These are phyloP conservation scores for Germaria angustata DNA, from an alignment of 2,888 invertebrate species.

Conservation along the genomic window DNA sequence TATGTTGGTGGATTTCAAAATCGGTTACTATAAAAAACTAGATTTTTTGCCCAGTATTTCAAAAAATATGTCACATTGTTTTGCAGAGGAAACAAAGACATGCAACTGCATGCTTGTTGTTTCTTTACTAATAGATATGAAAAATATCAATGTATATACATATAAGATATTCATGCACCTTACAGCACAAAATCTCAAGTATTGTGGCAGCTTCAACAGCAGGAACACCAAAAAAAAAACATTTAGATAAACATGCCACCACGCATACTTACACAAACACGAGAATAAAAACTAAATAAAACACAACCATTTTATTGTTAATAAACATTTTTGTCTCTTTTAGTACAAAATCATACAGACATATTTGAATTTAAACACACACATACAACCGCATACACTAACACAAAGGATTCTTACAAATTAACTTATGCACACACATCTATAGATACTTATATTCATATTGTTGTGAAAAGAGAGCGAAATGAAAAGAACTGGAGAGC, in stretches of 20 bases:
- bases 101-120: too few species aligned
- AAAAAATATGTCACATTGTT: too few species aligned
- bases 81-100: too few species aligned
- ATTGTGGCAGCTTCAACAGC: slow-evolving; percentile 43
- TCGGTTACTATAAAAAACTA: too few species aligned
- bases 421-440: background rate
- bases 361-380: slow-evolving; percentile 35
- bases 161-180: too few species aligned
- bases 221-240: slow-evolving; percentile 29
- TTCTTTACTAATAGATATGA: too few species aligned
- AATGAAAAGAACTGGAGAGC: slow-evolving; percentile 16
- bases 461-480: slow-evolving; percentile 13
- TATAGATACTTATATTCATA: background rate
- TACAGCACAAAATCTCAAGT: slow-evolving; percentile 37
- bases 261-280: background rate
- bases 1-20: too few species aligned
- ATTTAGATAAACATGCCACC: background rate
- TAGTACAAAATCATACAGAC: slow-evolving; percentile 53
- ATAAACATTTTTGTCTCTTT: slow-evolving; percentile 51
- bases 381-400: background rate
- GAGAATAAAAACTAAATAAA: background rate
- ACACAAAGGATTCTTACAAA: background rate
- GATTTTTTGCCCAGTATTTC: too few species aligned
- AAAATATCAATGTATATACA: too few species aligned
- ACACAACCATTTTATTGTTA: slow-evolving; percentile 47